Evolutionary conservation across 2,888 invertebrate genomes (phyloP).

Genomic region (Odontothrips loti): DNA sequence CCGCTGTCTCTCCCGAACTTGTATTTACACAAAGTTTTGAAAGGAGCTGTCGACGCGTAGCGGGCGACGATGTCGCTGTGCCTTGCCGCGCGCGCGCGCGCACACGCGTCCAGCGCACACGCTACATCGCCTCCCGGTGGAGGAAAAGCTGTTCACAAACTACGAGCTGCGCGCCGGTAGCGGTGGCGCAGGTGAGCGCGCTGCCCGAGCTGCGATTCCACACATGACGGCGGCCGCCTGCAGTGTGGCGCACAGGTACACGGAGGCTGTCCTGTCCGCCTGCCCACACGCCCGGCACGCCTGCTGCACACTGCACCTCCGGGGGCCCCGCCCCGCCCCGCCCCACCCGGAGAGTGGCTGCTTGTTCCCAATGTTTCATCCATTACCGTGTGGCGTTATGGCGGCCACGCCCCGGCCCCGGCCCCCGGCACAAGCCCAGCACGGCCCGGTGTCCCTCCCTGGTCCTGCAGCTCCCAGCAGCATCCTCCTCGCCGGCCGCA

Average conservation of each 20-base stretch:
- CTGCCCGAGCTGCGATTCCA: too few relatives aligned
- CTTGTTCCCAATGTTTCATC: not conserved
- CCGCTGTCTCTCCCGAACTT: not conserved
- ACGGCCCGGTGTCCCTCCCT: not conserved
- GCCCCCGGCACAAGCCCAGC: not conserved
- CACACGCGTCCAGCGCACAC: too few relatives aligned
- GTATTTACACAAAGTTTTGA: slow-evolving; percentile 1
- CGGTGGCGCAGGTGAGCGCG: too few relatives aligned
- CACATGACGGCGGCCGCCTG: too few relatives aligned
- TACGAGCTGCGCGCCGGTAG: too few relatives aligned
- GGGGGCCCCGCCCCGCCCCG: not conserved
- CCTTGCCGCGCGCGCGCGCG: too few relatives aligned
- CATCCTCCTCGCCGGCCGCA: not conserved
- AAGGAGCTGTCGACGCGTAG: not conserved
- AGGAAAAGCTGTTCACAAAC: too few relatives aligned
- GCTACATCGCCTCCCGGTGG: too few relatives aligned
- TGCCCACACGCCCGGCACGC: too few relatives aligned
- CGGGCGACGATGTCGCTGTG: not conserved
- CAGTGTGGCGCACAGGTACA: too few relatives aligned
- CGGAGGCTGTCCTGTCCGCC: too few relatives aligned
- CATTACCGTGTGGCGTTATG: not conserved
- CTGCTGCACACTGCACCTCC: not conserved
- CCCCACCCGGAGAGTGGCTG: not conserved
- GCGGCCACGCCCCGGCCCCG: not conserved
- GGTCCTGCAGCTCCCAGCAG: too few relatives aligned